Evolutionary conservation across 2,797 vertebrate genomes (phyloP).

Genomic region (Neostethus bicornis): DNA sequence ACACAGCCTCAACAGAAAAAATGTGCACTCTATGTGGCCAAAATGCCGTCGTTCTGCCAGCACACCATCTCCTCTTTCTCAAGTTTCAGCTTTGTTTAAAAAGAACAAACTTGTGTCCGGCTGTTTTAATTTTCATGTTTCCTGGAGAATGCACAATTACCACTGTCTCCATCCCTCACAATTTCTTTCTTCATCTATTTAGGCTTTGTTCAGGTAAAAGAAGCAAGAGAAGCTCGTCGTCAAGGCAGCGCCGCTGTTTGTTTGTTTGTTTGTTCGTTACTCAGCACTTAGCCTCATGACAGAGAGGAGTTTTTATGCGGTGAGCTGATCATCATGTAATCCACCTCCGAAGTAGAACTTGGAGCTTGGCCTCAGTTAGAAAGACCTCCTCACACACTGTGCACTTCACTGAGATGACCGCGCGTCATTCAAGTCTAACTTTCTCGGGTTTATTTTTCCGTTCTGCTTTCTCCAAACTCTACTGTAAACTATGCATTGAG

Average conservation of each 20-base stretch:
- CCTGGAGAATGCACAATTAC: conserved; percentile 65
- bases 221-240: conserved; percentile 34
- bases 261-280: conserved; percentile 66
- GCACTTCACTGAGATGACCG: conserved; percentile 71
- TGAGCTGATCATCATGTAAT: conserved; percentile 44
- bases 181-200: conserved; percentile 17
- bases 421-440: conserved; percentile 57
- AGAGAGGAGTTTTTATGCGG: conserved; percentile 48
- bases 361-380: conserved; percentile 29
- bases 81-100: conserved; percentile 38
- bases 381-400: conserved; percentile 43
- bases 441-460: conserved; percentile 3
- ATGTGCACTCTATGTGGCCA: conserved; percentile 7
- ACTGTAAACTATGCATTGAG: conserved; percentile 82
- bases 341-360: conserved; percentile 49
- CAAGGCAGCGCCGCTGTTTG: conserved; percentile 59
- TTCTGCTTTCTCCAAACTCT: conserved; percentile 55
- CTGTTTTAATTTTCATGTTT: conserved; percentile 44
- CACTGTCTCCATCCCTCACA: conserved; percentile 61
- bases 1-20: conserved; percentile 4
- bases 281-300: conserved; percentile 80
- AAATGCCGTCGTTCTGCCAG: conserved; percentile 8
- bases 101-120: conserved; percentile 57
- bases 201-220: conserved; percentile 21
- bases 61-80: conserved; percentile 61